Conservation (phyloP, 1,140 invertebrate genomes). For the Caenorhabditis elegans region WBcel235 BX284605.5:7086001-7086500, state of each 20-base stretch:
- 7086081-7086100: not conserved
- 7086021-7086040: not conserved
- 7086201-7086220: slow-evolving; percentile 15
- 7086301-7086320: not conserved
- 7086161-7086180: not conserved
- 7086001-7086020: no score
- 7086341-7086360: not conserved
- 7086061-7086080: not conserved
- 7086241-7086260: not conserved
- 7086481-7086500: no score
- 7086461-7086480: no score
- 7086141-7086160: slow-evolving; percentile 30
- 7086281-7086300: slow-evolving; percentile 22
- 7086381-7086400: slow-evolving; percentile 1
- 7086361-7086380: not conserved
- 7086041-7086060: not conserved
- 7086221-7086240: slow-evolving; percentile 27
- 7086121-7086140: not conserved
- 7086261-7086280: not conserved
- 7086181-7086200: not conserved
- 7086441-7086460: slow-evolving; percentile 19
- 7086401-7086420: slow-evolving; percentile 2
- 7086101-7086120: not conserved
- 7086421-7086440: not conserved
- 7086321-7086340: not conserved